Conservation (phyloP, 1,140 invertebrate species). For the Oreohelix idahoensis region DNA sequence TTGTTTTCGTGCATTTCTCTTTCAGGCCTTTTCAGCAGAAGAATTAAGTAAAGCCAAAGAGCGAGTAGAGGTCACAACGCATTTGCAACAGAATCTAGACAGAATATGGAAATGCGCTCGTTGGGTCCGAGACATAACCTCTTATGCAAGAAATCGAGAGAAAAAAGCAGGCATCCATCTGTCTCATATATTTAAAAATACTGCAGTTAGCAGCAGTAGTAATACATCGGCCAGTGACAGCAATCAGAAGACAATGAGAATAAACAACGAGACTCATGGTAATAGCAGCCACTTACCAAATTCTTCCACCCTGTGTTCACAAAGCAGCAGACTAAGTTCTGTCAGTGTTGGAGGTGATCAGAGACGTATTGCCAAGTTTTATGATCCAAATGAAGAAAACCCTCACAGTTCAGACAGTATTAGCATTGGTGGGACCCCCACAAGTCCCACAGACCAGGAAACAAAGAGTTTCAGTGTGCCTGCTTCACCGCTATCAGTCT, state of each 20-base stretch:
- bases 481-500: neutral
- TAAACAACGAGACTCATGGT: neutral
- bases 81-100: slow-evolving; percentile 70
- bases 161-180: slow-evolving; percentile 67
- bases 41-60: slow-evolving; percentile 90
- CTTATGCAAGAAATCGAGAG: slow-evolving; percentile 88
- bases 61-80: slow-evolving; percentile 80
- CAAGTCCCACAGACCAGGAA: slow-evolving; percentile 7
- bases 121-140: slow-evolving; percentile 95
- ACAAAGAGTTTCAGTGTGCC: neutral
- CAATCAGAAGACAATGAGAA: slow-evolving; percentile 18
- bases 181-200: slow-evolving; percentile 45
- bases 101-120: slow-evolving; percentile 90
- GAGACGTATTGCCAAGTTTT: slow-evolving; percentile 68
- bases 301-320: neutral
- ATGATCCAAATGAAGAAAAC: slow-evolving; percentile 64
- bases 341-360: slow-evolving; percentile 68
- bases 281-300: slow-evolving; percentile 51
- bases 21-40: slow-evolving; percentile 87
- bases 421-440: slow-evolving; percentile 11
- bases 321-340: slow-evolving; percentile 44
- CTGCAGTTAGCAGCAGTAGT: slow-evolving; percentile 21
- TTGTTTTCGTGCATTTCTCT: slow-evolving; percentile 8
- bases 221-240: neutral
- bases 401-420: slow-evolving; percentile 37